Percentiles rank a stretch among this genome's conserved stretches.
Evolutionary conservation across 2,888 invertebrate genomes (phyloP).

Genomic region (Blomia tropicalis): DNA sequence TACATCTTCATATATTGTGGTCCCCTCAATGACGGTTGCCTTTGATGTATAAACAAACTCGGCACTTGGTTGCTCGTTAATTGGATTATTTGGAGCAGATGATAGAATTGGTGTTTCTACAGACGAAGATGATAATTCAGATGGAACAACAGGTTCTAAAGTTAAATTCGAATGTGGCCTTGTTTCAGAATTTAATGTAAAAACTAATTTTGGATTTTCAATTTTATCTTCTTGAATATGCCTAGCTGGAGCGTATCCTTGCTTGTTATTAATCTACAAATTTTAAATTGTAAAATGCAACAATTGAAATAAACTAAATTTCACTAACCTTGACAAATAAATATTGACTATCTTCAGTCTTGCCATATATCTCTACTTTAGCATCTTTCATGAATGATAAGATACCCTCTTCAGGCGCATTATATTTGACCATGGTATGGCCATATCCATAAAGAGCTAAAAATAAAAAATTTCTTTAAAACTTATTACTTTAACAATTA

Average conservation of each 20-base stretch:
- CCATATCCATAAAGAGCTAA: neutral
- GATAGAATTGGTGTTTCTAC: neutral
- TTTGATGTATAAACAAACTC: neutral
- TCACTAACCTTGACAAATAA: constrained; percentile 12
- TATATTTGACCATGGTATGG: neutral
- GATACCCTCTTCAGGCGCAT: neutral
- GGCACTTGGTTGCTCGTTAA: neutral
- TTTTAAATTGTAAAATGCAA: neutral
- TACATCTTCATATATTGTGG: neutral
- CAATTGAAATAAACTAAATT: neutral
- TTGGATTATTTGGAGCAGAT: neutral
- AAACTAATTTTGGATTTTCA: neutral
- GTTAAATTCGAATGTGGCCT: neutral
- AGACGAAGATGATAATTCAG: neutral
- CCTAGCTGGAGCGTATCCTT: neutral
- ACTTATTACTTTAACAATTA: neutral
- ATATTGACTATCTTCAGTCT: constrained; percentile 19
- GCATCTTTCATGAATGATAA: constrained; percentile 4
- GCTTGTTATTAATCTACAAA: constrained; percentile 8
- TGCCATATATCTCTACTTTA: constrained; percentile 12
- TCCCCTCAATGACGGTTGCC: constrained; percentile 10
- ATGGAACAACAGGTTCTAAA: neutral
- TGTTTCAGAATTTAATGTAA: neutral
- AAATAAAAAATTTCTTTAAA: neutral
- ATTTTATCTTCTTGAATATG: neutral